phyloP scores from a whole-genome alignment of 37 sponge, comb jelly and placozoan species.

The Halichondria panicea region DNA sequence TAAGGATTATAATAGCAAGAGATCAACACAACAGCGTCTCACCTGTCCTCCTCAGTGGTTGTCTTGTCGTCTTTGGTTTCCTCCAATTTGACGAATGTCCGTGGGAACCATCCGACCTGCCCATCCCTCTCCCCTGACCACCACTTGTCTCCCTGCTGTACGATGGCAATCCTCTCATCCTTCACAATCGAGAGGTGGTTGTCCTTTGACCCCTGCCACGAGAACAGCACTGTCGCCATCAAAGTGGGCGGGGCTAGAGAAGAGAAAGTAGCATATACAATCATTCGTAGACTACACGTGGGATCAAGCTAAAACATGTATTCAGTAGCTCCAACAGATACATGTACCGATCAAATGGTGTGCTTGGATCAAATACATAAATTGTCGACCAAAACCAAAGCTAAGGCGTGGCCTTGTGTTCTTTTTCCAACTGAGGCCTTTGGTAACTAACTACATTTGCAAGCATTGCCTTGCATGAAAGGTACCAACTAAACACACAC shows the following conservation, averaged over 20 bases:
- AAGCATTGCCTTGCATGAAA: too few relatives aligned
- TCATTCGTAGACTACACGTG: too few relatives aligned
- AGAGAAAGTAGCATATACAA: too few relatives aligned
- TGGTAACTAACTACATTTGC: too few relatives aligned
- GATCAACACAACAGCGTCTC: not conserved
- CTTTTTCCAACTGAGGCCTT: too few relatives aligned
- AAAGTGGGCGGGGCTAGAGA: slow-evolving; percentile 4
- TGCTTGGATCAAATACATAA: too few relatives aligned
- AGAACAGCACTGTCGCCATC: slow-evolving; percentile 52
- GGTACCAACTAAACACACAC: too few relatives aligned
- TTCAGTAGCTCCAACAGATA: too few relatives aligned
- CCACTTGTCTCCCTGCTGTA: slow-evolving; percentile 70
- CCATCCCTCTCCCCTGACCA: slow-evolving; percentile 52
- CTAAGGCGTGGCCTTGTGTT: too few relatives aligned
- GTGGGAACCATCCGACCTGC: slow-evolving; percentile 82
- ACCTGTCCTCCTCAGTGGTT: slow-evolving; percentile 1
- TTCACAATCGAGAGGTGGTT: slow-evolving; percentile 63
- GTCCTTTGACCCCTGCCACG: slow-evolving; percentile 54
- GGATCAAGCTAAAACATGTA: too few relatives aligned
- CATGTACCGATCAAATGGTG: too few relatives aligned
- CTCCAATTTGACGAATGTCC: slow-evolving; percentile 56
- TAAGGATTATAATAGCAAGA: not conserved
- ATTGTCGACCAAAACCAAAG: too few relatives aligned
- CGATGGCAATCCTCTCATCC: slow-evolving; percentile 46
- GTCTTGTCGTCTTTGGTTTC: not conserved